A percentile compares a stretch with the other conserved stretches of the same genome.
Evolutionary conservation across 1,140 invertebrate species (phyloP).

Genomic region (Drosophila burlai): DNA sequence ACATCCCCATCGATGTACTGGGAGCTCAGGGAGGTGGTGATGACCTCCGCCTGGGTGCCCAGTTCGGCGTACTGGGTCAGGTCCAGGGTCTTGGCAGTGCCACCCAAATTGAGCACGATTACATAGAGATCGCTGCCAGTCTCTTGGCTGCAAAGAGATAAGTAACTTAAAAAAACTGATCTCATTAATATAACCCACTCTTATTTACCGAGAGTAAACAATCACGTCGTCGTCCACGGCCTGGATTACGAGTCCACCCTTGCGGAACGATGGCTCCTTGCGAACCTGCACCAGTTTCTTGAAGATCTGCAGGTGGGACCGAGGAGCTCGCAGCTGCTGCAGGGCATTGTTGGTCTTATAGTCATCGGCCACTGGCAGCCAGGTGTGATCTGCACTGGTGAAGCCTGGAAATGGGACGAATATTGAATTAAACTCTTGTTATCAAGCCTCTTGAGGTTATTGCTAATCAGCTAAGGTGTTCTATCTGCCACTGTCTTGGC

Average conservation of each 20-base stretch:
- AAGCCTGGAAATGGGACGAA: conserved; percentile 84
- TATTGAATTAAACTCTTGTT: background rate
- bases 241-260: conserved; percentile 62
- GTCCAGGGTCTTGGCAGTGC: conserved; percentile 49
- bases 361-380: conserved; percentile 89
- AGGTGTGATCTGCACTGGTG: conserved; percentile 87
- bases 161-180: background rate
- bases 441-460: background rate
- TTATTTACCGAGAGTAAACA: conserved; percentile 68
- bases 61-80: conserved; percentile 62
- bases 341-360: conserved; percentile 86
- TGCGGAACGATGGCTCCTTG: conserved; percentile 71
- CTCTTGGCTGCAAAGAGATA: conserved; percentile 45
- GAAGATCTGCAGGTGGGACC: conserved; percentile 80
- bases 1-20: conserved; percentile 70
- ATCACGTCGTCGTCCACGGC: conserved; percentile 69
- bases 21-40: conserved; percentile 74
- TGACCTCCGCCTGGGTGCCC: conserved; percentile 68
- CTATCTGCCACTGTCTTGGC: background rate
- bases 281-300: conserved; percentile 75
- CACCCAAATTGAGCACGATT: conserved; percentile 69
- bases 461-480: background rate
- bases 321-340: conserved; percentile 79
- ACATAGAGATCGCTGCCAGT: conserved; percentile 72
- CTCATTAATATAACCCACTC: rapidly evolving